phyloP scores from a whole-genome alignment of 2,797 vertebrate genomes.

The Rhabdophis nuchalis region DNA sequence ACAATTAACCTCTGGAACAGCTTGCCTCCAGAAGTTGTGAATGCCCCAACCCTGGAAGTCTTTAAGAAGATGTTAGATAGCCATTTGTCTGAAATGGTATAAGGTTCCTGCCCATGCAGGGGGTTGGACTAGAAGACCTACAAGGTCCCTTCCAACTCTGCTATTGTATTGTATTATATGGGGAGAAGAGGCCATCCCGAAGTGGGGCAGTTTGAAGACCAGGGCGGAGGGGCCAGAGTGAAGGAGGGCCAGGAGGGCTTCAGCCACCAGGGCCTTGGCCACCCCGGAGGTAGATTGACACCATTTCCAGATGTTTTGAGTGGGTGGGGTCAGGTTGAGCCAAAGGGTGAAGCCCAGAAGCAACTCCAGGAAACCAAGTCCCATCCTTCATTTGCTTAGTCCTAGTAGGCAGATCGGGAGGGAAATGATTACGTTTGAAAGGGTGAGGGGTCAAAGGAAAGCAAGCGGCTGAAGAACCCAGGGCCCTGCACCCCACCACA shows the following conservation, averaged over 20 bases:
- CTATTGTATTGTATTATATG: too few species aligned
- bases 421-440: background rate
- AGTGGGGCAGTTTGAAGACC: background rate
- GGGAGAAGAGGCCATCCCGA: too few species aligned
- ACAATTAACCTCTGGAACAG: too few species aligned
- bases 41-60: too few species aligned
- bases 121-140: too few species aligned
- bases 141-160: too few species aligned
- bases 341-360: background rate
- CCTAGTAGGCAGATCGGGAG: background rate
- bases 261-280: background rate
- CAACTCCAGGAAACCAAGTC: background rate
- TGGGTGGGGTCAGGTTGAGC: background rate
- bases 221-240: accelerated
- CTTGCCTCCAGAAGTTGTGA: too few species aligned
- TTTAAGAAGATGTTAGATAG: too few species aligned
- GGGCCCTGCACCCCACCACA: background rate
- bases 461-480: too few species aligned
- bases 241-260: background rate
- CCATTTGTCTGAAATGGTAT: too few species aligned
- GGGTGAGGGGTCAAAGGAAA: too few species aligned
- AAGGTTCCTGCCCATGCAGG: too few species aligned
- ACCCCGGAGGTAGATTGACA: background rate
- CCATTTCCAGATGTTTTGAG: background rate
- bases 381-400: background rate